Evolutionary conservation across 2,113 vertebrate species (phyloP).

Genomic region (Corythaixoides concolor): DNA sequence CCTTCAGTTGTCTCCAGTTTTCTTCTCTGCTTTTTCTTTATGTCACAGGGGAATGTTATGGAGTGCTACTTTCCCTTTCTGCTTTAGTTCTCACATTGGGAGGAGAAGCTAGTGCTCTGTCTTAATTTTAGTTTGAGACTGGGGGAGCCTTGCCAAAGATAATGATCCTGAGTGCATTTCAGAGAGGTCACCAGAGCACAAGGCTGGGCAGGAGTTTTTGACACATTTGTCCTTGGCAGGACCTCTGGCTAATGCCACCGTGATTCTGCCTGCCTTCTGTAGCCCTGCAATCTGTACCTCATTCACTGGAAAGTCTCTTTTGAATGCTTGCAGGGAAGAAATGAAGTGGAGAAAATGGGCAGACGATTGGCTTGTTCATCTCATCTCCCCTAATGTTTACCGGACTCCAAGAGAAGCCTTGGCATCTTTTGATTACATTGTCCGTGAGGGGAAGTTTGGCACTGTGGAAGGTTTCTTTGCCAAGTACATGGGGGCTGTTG

Average conservation of each 20-base stretch:
- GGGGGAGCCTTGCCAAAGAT: neutral
- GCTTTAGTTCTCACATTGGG: neutral
- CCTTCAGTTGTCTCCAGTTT: neutral
- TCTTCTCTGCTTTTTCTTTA: neutral
- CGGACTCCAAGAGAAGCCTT: constrained; percentile 87
- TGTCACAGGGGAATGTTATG: neutral
- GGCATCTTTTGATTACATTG: constrained; percentile 97
- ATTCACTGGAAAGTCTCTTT: neutral
- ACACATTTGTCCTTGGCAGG: neutral
- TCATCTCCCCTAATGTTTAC: constrained; percentile 97
- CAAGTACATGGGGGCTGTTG: constrained; percentile 90
- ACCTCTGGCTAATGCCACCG: neutral
- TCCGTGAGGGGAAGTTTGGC: constrained; percentile 93
- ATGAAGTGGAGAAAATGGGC: constrained; percentile 97
- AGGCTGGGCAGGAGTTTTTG: neutral
- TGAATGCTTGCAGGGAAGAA: constrained; percentile 82
- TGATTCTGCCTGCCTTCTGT: neutral
- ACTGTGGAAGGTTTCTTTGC: constrained; percentile 87
- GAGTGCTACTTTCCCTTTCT: neutral
- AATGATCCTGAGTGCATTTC: neutral
- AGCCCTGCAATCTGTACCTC: neutral
- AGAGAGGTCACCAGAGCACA: neutral
- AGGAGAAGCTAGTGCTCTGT: neutral
- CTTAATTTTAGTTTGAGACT: neutral
- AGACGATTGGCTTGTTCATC: constrained; percentile 95